A percentile compares a stretch with the other conserved stretches of the same genome.
Evolutionary conservation across 2,888 invertebrate genomes (phyloP).

Genomic region (Phortica magna): DNA sequence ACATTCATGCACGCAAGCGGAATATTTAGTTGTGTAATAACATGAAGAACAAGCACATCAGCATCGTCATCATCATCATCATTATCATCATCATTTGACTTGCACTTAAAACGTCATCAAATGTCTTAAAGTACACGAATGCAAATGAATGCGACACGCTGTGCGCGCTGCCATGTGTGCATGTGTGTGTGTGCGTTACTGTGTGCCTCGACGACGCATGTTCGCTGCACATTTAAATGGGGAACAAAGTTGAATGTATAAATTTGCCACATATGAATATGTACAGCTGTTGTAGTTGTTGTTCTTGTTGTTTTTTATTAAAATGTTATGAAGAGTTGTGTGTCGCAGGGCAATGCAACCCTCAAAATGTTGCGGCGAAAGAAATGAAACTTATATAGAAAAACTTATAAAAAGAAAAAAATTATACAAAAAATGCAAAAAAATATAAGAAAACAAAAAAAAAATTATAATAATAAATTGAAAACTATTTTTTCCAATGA

Average conservation of each 20-base stretch:
- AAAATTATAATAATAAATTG: not conserved
- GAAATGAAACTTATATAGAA: too few relatives aligned
- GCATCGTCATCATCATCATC: constrained; percentile 5
- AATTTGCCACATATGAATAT: too few relatives aligned
- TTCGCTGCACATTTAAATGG: too few relatives aligned
- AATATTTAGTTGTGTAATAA: constrained; percentile 16
- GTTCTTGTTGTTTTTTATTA: too few relatives aligned
- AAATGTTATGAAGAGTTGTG: too few relatives aligned
- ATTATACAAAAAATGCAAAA: not conserved
- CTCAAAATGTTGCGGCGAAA: too few relatives aligned
- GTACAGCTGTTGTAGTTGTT: too few relatives aligned
- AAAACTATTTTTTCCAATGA: too few relatives aligned
- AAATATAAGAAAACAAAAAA: not conserved
- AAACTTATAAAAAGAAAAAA: not conserved
- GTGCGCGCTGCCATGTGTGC: not conserved
- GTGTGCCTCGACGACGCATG: not conserved
- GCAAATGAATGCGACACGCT: constrained; percentile 22
- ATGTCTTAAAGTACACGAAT: constrained; percentile 38
- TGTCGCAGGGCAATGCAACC: too few relatives aligned
- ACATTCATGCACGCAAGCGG: not conserved
- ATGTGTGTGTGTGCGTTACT: not conserved
- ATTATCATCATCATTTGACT: constrained; percentile 53
- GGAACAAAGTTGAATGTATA: too few relatives aligned
- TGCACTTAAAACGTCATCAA: constrained; percentile 63
- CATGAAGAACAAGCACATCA: not conserved